Base-by-base conservation (phyloP, 2,888 invertebrate genomes). In the Cerceris rybyensis region DNA sequence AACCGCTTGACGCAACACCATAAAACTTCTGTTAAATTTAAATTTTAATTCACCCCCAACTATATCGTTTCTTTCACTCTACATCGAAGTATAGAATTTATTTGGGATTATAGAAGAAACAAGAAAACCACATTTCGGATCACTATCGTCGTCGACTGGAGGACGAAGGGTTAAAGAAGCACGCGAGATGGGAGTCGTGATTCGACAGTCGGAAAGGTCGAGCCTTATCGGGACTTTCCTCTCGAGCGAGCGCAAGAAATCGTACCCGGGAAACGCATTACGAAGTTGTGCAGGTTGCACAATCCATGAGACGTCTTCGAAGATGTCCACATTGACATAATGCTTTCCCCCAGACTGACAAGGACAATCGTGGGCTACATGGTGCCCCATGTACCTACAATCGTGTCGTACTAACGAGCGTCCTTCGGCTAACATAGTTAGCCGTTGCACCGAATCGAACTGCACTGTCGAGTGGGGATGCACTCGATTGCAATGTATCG, bases 371-470 rank as follows among this genome's bases (percentile, higher is more conserved):
- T 28, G 28, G 28, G 28, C 28, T 28, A 17, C 9, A 6, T n/a
- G 13, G 11, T 14, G 64, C 43, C 43, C 50, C 67, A 55, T 80
- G 49, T 60, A 72, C 6, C 58, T 69, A 46, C 49, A 82, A 74
- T 78, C 55, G 43, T 55, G 67, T 65, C 57, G 52, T 60, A 65
- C 69, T 75, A 82, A 82, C 64, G 69, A 75, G 64, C 70, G 42
- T 64, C 70, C 80, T 80, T 65, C 55, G 69, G 61, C 66, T 71
- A 74, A 74, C 71, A 61, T 66, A 60, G 70, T 83, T 77, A 80
- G 67, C 46, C 55, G 43, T 55, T 17, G 65, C 13, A 5, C n/a
- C 50, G 7, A 41, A 55, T 42, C n/a, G 61, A 41, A 59, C 46
- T 17, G 42, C 39, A 64, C 28, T 28, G 28, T 1, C 28, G 28